Base-by-base conservation (phyloP, 2,113 vertebrate genomes). In the Thomomys bottae region DNA sequence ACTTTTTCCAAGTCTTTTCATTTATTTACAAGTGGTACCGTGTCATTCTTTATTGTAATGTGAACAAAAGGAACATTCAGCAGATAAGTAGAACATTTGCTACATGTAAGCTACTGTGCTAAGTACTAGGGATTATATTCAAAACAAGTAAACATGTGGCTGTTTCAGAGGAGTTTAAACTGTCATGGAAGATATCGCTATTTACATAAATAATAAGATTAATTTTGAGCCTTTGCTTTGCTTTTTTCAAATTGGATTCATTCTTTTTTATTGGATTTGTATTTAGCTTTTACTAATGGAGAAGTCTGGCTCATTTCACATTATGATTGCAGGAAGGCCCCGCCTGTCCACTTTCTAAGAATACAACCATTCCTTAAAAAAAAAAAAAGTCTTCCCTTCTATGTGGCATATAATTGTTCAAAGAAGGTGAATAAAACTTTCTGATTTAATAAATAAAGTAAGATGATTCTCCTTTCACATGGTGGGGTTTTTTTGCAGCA, bases 181-280 rank as follows among this genome's bases (percentile, higher is more conserved):
- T 66, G 87, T 87, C 2, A 0, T n/a, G 34, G n/a, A 32, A 5
- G 3, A 67, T 73, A 28, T 20, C 36, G 15, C 24, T 76, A 49
- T 88, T 93, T 84, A 12, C 38, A 81, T n/a, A 87, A 73, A 45
- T 45, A 17, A 85, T 45, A 24, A 78, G 80, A 81, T 84, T 21
- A 64, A 61, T 84, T 83, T 89, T 81, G 67, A 72, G 34, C 32
- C 28, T 89, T 90, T 82, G 24, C 12, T 92, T 91, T 89, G 30
- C 24, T 26, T 92, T 87, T 93, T 84, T 45, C 11, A 54, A 54
- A 23, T 67, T 49, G 66, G 17, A 36, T 63, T 73, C 20, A 80
- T 86, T 59, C 42, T 54, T 54, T 54, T 54, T 54, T 54, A 54
- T 17, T 42, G 42, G 32, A 21, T 59, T 23, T 23, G 28, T 71